A percentile compares a stretch with the other conserved stretches of the same genome.
phyloP scores from a whole-genome alignment of 2,797 vertebrate genomes.

The Acanthornis magna region DNA sequence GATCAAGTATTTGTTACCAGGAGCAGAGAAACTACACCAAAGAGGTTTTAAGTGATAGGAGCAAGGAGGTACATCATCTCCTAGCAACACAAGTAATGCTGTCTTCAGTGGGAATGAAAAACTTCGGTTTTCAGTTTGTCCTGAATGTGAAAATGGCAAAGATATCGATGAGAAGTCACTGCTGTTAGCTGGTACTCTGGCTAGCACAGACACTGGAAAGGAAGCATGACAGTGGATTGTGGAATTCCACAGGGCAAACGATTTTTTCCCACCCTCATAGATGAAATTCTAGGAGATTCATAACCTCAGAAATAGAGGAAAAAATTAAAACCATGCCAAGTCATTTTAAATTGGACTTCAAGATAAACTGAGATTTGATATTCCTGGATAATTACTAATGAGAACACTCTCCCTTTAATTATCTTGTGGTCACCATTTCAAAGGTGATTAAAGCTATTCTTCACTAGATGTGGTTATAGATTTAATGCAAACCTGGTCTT shows the following conservation, averaged over 20 bases:
- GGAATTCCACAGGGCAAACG: neutral
- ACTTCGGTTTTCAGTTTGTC: neutral
- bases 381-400: constrained; percentile 79
- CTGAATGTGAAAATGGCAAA: neutral
- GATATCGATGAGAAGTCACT: neutral
- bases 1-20: neutral
- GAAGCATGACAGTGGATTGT: neutral
- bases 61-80: neutral
- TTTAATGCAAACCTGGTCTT: constrained; percentile 95
- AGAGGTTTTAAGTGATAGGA: neutral
- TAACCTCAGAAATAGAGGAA: constrained; percentile 28
- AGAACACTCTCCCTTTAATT: constrained; percentile 96
- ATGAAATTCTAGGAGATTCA: constrained; percentile 33
- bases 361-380: constrained; percentile 79
- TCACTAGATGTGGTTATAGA: constrained; percentile 90
- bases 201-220: neutral
- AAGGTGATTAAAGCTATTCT: constrained; percentile 88
- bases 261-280: neutral
- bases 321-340: constrained; percentile 49
- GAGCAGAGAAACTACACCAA: neutral
- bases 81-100: neutral
- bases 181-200: neutral
- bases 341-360: constrained; percentile 69
- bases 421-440: constrained; percentile 91
- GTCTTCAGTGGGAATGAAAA: neutral